Evolutionary conservation across 2,797 vertebrate species (phyloP).

Genomic region (Hephaestus fuliginosus): DNA sequence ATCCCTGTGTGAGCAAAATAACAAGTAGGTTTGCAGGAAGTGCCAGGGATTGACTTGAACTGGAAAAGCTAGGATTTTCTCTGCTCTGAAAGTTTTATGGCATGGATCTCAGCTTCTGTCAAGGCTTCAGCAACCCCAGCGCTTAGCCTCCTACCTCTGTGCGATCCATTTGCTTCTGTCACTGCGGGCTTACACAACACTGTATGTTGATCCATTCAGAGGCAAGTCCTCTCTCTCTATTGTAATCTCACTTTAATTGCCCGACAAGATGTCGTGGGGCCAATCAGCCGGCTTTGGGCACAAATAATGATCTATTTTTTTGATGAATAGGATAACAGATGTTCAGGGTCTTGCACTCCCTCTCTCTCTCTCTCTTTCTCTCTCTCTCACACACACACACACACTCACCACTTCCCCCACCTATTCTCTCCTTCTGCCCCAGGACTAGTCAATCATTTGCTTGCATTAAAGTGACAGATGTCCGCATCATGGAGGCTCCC

Average conservation of each 20-base stretch:
- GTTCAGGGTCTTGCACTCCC: conserved; percentile 62
- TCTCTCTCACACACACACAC: conserved; percentile 17
- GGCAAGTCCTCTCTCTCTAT: conserved; percentile 44
- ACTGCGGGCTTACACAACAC: conserved; percentile 36
- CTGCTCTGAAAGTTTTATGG: conserved; percentile 59
- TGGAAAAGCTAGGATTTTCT: conserved; percentile 54
- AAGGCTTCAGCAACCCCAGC: conserved; percentile 46
- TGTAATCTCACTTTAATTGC: conserved; percentile 63
- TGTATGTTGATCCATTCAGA: conserved; percentile 41
- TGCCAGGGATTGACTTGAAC: conserved; percentile 23
- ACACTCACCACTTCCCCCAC: conserved; percentile 45
- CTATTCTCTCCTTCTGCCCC: conserved; percentile 31
- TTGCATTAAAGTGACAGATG: conserved; percentile 71
- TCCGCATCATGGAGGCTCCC: conserved; percentile 41
- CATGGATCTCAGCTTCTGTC: conserved; percentile 46
- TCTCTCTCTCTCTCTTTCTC: conserved; percentile 20
- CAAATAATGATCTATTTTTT: conserved; percentile 45
- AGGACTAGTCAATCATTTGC: conserved; percentile 61
- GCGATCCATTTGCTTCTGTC: conserved; percentile 60
- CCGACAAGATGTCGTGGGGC: conserved; percentile 46
- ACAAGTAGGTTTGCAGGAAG: conserved; percentile 29
- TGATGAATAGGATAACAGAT: conserved; percentile 72
- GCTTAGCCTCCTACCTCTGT: conserved; percentile 41
- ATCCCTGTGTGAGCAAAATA: conserved; percentile 33
- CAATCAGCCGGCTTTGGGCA: conserved; percentile 48